phyloP scores from a whole-genome alignment of 2,888 invertebrate species.

The Xestia sexstrigata region DNA sequence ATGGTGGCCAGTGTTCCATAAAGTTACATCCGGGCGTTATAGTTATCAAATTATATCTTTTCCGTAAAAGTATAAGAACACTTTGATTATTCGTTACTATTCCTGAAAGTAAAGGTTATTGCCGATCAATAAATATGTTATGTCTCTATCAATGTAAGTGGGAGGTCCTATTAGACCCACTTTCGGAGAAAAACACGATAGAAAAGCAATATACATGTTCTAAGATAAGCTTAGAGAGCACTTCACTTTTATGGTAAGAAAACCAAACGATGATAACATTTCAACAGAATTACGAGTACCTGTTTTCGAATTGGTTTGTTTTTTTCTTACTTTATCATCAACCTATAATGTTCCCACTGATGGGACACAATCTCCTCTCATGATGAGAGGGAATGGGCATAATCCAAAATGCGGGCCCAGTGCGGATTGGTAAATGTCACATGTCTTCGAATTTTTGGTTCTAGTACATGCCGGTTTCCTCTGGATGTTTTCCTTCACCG shows the following conservation, averaged over 20 bases:
- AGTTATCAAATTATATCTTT: neutral
- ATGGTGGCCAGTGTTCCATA: neutral
- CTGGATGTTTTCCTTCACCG: too few species aligned
- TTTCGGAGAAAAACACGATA: slow-evolving; percentile 8
- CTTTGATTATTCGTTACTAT: neutral
- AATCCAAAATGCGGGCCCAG: too few species aligned
- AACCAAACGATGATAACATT: neutral
- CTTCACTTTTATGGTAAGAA: neutral
- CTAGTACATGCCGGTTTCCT: too few species aligned
- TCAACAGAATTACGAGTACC: neutral
- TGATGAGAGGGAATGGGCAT: too few species aligned
- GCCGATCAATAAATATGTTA: neutral
- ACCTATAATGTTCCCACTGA: too few species aligned
- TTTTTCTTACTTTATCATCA: too few species aligned
- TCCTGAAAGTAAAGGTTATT: neutral
- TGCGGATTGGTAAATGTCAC: too few species aligned
- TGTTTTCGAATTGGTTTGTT: neutral
- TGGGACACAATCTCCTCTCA: too few species aligned
- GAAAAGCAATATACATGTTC: neutral
- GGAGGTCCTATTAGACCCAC: neutral
- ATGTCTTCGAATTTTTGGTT: too few species aligned
- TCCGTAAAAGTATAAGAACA: neutral
- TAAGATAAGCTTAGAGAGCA: neutral
- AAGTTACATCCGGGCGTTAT: neutral
- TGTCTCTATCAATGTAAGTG: slow-evolving; percentile 9